Evolutionary conservation across 2,797 vertebrate species (phyloP), one percentile per base, ranked within the genome.

Genomic region (Notolepis coatsorum): DNA sequence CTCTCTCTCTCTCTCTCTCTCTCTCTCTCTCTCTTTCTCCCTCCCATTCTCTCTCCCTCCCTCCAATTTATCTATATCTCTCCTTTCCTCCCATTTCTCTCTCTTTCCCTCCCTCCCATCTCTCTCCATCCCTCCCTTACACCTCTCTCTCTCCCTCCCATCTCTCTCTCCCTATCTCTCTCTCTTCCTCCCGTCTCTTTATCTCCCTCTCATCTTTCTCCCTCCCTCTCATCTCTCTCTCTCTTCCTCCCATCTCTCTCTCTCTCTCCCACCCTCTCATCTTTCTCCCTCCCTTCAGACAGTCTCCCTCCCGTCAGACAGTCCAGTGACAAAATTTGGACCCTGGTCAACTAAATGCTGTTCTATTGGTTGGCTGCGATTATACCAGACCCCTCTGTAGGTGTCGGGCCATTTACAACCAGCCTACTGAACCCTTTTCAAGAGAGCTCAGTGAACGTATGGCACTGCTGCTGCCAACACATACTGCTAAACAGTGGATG

Each of bases 321-420:
- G 47, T 49, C 68, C 45, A 43, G 23, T 70, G 61, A 63, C 30
- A 4, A 25, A 49, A 59, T 48, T 33, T 20, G 13, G 28, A 30
- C 21, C 61, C 15, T 38, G 35, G 52, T 21, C 17, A 56, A 59
- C 7, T 17, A 62, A 56, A 33, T 43, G 53, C 33, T 49, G 28
- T 15, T 70, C 7, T 37, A n/a, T 74, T 55, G 64, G 49, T 63
- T 65, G 67, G 27, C 42, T 57, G 64, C 45, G 42, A 58, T 65
- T 45, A 67, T 39, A 65, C 28, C 10, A 56, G 18, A 62, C 17
- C 12, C 25, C 28, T 28, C 35, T 56, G 33, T 48, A 66, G 58
- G 72, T 41, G 25, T 63, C 60, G 71, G 61, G 15, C 49, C 61
- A 81, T 82, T 66, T 49, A 15, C 18, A 62, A 72, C 65, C 35